A percentile compares a stretch with the other conserved stretches of the same genome.
Evolutionary conservation across 2,888 invertebrate species (phyloP).

Genomic region (Anaspis maculata): DNA sequence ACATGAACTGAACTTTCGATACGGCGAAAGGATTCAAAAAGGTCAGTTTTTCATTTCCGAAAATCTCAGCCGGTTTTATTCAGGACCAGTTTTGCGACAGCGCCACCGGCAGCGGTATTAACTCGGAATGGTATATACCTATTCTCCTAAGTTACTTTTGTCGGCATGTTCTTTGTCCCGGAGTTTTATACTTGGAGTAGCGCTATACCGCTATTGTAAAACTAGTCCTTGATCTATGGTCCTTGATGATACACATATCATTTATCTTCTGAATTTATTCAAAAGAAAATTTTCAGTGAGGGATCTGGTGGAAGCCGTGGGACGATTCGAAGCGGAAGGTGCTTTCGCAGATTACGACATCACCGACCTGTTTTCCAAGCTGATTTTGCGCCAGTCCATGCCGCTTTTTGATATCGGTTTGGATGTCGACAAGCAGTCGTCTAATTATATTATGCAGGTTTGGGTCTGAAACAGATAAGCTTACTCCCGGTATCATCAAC

Average conservation of each 20-base stretch:
- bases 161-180: too few relatives aligned
- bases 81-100: too few relatives aligned
- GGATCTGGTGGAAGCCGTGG: conserved; percentile 16
- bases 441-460: conserved; percentile 19
- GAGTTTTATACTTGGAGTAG: too few relatives aligned
- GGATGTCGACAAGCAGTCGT: conserved; percentile 19
- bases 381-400: conserved; percentile 21
- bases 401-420: conserved; percentile 23
- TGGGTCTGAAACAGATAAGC: too few relatives aligned
- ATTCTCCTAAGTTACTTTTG: too few relatives aligned
- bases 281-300: conserved; percentile 15
- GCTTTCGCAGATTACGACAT: conserved; percentile 10
- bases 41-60: conserved; percentile 18
- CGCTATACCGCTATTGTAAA: too few relatives aligned
- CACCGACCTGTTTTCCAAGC: conserved; percentile 22
- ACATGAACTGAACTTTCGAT: conserved; percentile 23
- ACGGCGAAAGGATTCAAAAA: conserved; percentile 17
- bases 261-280: conserved; percentile 2
- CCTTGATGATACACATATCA: too few relatives aligned
- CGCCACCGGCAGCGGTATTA: too few relatives aligned
- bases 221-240: too few relatives aligned
- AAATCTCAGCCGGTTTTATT: too few relatives aligned
- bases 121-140: too few relatives aligned
- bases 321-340: conserved; percentile 4
- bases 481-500: too few relatives aligned